Evolutionary conservation across 2,113 vertebrate genomes (phyloP).

Genomic region (Neoarius graeffei): DNA sequence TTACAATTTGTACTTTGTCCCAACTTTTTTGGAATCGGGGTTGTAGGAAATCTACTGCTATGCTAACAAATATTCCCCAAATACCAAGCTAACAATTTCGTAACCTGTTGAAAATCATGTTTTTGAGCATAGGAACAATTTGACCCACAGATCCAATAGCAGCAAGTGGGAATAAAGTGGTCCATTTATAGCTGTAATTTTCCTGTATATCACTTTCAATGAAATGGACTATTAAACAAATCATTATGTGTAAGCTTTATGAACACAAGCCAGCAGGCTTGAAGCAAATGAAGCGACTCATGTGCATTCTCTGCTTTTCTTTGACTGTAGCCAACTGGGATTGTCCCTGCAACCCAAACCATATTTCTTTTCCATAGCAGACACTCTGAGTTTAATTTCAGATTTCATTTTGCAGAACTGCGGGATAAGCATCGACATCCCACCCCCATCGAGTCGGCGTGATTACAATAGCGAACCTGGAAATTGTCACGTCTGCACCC

Average conservation of each 20-base stretch:
- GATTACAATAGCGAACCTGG: conserved; percentile 55
- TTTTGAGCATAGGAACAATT: background rate
- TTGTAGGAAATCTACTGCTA: background rate
- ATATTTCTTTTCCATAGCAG: conserved; percentile 19
- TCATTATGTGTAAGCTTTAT: conserved; percentile 13
- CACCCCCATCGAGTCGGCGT: conserved; percentile 55
- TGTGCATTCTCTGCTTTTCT: conserved; percentile 3
- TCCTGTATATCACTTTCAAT: background rate
- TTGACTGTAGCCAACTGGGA: background rate
- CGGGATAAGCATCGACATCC: conserved; percentile 65
- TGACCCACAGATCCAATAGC: background rate
- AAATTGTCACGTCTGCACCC: conserved; percentile 42
- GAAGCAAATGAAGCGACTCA: conserved; percentile 16
- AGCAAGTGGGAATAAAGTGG: background rate
- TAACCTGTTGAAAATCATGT: background rate
- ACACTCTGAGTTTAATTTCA: conserved; percentile 54
- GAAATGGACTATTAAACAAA: conserved; percentile 1
- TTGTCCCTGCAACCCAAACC: conserved; percentile 19
- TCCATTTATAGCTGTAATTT: background rate
- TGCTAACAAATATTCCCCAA: background rate
- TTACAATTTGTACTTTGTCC: too few relatives aligned
- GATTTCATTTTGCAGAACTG: conserved; percentile 56
- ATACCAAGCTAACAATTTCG: background rate
- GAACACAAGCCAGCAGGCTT: conserved; percentile 6
- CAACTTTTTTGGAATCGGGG: too few relatives aligned